These are phyloP conservation scores for Diplazon laetatorius DNA, from an alignment of 2,888 invertebrate genomes.

Conservation along the genomic window DNA sequence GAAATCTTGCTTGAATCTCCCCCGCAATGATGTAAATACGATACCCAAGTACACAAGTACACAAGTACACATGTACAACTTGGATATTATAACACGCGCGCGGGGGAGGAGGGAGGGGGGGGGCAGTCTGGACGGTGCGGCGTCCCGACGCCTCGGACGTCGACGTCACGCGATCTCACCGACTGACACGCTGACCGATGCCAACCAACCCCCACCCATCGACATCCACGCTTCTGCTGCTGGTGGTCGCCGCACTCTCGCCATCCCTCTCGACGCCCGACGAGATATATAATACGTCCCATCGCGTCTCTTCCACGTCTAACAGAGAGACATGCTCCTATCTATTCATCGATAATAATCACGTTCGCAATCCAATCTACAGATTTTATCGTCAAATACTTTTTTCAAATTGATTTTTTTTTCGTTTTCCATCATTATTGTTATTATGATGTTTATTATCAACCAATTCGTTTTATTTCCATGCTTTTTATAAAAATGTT, in stretches of 20 bases:
- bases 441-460: no score
- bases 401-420: not conserved
- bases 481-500: no score
- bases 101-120: no score
- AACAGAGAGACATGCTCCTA: slow-evolving; percentile 37
- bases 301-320: slow-evolving; percentile 43
- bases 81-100: no score
- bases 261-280: slow-evolving; percentile 32
- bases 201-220: no score
- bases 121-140: slow-evolving; percentile 33
- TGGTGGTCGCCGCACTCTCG: not conserved
- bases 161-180: slow-evolving; percentile 59
- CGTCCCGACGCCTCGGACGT: slow-evolving; percentile 58
- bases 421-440: not conserved
- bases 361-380: not conserved
- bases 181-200: slow-evolving; percentile 60
- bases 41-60: no score
- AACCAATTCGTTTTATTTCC: no score
- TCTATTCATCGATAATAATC: not conserved
- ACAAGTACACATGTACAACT: no score
- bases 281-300: no score
- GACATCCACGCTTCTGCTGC: no score
- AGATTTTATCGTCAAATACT: slow-evolving; percentile 6
- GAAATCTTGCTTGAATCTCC: slow-evolving; percentile 2
- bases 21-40: slow-evolving; percentile 3